Percentiles rank a stretch among this genome's conserved stretches.
Evolutionary conservation across 1,140 invertebrate species (phyloP).

Genomic region (Notospermus geniculatus): DNA sequence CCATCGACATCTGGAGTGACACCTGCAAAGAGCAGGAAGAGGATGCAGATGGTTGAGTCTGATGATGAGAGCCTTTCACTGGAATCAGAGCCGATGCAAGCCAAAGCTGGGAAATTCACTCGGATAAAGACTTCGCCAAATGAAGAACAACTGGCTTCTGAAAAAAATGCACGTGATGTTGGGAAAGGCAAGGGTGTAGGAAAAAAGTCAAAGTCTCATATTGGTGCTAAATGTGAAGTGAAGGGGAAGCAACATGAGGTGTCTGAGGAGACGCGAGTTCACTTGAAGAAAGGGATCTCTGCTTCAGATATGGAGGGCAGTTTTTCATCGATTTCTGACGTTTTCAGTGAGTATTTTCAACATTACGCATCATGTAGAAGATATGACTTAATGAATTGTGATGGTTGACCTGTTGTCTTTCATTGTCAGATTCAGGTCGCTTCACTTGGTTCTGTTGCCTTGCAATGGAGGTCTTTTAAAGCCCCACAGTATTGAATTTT

Average conservation of each 20-base stretch:
- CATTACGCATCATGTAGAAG: too few species aligned
- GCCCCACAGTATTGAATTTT: too few species aligned
- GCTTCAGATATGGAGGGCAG: conserved; percentile 8
- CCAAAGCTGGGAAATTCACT: background rate
- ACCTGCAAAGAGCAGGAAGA: background rate
- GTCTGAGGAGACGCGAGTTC: background rate
- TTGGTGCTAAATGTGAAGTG: too few species aligned
- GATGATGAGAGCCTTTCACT: too few species aligned
- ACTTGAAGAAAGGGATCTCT: background rate
- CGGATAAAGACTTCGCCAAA: background rate
- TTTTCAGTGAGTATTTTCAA: conserved; percentile 29
- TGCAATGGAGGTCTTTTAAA: too few species aligned
- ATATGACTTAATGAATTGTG: too few species aligned
- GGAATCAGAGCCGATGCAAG: background rate
- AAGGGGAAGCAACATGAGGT: too few species aligned
- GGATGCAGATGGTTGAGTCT: too few species aligned
- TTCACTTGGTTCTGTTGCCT: too few species aligned
- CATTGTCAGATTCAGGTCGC: too few species aligned
- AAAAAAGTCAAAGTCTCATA: background rate
- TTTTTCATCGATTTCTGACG: conserved; percentile 27
- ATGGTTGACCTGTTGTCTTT: too few species aligned
- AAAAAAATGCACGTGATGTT: background rate
- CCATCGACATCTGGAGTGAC: conserved; percentile 7
- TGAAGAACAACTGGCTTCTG: background rate
- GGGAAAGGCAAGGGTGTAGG: conserved; percentile 1